Conservation (phyloP, 1,140 invertebrate species). For the Hyles vespertilio region DNA sequence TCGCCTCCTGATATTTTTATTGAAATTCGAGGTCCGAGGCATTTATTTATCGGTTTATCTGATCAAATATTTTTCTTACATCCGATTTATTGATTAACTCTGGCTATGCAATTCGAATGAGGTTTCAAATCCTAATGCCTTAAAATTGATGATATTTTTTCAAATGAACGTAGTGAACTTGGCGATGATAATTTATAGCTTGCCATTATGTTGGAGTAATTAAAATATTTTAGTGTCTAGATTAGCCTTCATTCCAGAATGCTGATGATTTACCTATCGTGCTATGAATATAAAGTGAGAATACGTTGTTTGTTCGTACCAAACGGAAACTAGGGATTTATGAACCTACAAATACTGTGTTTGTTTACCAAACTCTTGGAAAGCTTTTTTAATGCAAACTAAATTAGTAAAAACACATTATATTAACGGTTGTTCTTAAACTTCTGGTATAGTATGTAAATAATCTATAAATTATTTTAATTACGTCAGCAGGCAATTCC, state of each 20-base stretch:
- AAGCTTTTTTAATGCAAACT: no score
- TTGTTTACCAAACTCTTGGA: no score
- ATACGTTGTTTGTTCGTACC: no score
- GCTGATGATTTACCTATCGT: neutral
- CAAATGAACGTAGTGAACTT: neutral
- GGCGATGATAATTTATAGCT: conserved; percentile 6
- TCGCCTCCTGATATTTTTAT: conserved; percentile 38
- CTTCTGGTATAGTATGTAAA: neutral
- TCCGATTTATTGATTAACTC: neutral
- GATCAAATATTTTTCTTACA: conserved; percentile 35
- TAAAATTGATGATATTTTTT: no score
- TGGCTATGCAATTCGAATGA: no score
- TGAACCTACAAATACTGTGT: no score
- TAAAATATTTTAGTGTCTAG: neutral
- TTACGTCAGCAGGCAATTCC: neutral
- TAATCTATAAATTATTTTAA: neutral
- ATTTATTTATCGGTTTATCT: conserved; percentile 36
- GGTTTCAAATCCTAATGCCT: no score
- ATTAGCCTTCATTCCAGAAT: conserved; percentile 2
- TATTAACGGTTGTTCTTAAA: neutral
- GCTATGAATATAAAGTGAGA: no score
- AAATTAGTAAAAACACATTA: no score
- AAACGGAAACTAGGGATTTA: no score
- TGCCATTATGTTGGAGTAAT: neutral
- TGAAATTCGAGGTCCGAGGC: conserved; percentile 35